Conservation (phyloP, 2,888 invertebrate genomes). For the Ophion slaviceki region DNA sequence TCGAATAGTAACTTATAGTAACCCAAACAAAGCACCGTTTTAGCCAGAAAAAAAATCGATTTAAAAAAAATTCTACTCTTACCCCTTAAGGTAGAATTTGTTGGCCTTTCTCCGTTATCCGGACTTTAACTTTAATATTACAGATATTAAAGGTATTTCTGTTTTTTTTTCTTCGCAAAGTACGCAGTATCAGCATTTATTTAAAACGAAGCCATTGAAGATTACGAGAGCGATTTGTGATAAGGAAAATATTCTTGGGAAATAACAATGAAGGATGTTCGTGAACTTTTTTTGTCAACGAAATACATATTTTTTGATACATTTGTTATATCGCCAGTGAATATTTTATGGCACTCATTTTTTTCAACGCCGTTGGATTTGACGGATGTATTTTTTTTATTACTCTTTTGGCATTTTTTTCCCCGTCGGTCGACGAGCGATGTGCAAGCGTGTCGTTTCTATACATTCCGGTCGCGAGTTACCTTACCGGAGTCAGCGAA, state of each 20-base stretch:
- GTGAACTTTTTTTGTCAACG: not conserved
- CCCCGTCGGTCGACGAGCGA: not conserved
- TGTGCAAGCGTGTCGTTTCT: constrained; percentile 57
- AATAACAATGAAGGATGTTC: not conserved
- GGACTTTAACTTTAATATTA: no score
- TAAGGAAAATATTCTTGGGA: not conserved
- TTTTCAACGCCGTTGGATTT: not conserved
- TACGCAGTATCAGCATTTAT: no score
- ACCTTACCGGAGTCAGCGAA: constrained; percentile 32
- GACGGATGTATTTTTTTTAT: not conserved
- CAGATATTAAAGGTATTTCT: no score
- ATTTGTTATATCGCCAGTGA: not conserved
- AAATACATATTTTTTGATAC: not conserved
- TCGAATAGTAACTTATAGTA: no score
- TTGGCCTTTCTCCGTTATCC: no score
- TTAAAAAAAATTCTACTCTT: no score
- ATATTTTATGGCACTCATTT: not conserved
- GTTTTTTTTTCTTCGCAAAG: no score
- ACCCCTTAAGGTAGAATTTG: no score
- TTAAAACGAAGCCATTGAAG: no score
- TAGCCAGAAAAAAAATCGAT: no score
- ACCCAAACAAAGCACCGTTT: no score
- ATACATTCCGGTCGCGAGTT: constrained; percentile 65
- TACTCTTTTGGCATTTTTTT: not conserved
- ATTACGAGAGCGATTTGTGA: not conserved